Percentiles rank a stretch among this genome's conserved stretches.
Conservation (phyloP, 37 sponge, comb jelly and placozoan species). For the Halisarca cf. caerulea region DNA sequence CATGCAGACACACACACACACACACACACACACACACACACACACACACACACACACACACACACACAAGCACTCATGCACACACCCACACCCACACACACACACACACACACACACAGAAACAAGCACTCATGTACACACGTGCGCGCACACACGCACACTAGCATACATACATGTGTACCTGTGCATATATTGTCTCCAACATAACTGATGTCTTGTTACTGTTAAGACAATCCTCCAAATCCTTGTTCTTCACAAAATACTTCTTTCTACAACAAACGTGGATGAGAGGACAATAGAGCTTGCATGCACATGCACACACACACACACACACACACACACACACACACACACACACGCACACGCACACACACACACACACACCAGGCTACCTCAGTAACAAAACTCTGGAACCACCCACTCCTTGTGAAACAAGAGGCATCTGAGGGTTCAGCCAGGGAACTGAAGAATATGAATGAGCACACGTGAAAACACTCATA, state of each 20-base stretch:
- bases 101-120: too few relatives aligned
- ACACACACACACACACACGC: conserved; percentile 15
- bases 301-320: too few relatives aligned
- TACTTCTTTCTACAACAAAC: conserved; percentile 49
- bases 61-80: too few relatives aligned
- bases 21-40: too few relatives aligned
- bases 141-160: neutral
- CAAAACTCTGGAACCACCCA: conserved; percentile 9
- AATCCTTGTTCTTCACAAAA: conserved; percentile 43
- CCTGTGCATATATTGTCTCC: conserved; percentile 42
- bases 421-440: conserved; percentile 21
- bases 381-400: conserved; percentile 1
- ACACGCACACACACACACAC: neutral
- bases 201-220: neutral
- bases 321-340: conserved; percentile 21
- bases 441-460: conserved; percentile 28
- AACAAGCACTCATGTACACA: too few relatives aligned
- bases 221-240: neutral
- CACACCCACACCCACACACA: too few relatives aligned
- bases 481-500: too few relatives aligned
- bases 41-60: too few relatives aligned
- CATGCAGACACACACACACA: too few relatives aligned
- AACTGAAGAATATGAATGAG: too few relatives aligned
- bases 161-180: neutral
- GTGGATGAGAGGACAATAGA: too few relatives aligned